These are phyloP conservation scores for Paedocypris micromegethes DNA, from an alignment of 2,797 vertebrate genomes.

Conservation along the genomic window DNA sequence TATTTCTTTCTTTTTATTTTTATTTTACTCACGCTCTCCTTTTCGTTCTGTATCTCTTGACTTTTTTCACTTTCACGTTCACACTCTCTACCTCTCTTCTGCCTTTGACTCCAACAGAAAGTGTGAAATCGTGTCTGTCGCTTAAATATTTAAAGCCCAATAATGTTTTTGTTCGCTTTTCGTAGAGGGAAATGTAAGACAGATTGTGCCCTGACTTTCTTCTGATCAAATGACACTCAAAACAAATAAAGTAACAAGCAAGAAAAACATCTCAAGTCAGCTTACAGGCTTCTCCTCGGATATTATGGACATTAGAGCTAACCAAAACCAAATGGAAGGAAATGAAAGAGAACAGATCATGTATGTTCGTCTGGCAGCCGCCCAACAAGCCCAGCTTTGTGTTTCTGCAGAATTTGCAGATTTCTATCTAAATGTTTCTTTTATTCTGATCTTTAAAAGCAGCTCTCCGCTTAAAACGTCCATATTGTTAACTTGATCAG, in stretches of 20 bases:
- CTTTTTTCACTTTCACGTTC: neutral
- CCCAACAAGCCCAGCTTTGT: neutral
- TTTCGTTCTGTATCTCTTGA: too few species aligned
- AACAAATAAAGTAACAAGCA: conserved; percentile 39
- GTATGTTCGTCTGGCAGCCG: conserved; percentile 10
- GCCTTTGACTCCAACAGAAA: neutral
- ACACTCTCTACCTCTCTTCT: neutral
- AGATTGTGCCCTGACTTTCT: conserved; percentile 10
- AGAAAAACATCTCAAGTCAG: conserved; percentile 26
- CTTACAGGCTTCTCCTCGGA: conserved; percentile 26
- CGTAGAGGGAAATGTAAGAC: neutral
- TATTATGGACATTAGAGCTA: conserved; percentile 18
- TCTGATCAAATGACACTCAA: conserved; percentile 35
- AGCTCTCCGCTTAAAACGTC: too few species aligned
- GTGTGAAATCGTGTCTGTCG: too few species aligned
- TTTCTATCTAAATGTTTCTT: conserved; percentile 5
- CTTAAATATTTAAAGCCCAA: conserved; percentile 4
- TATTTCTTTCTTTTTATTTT: neutral
- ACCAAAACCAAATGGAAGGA: conserved; percentile 44
- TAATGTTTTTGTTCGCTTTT: neutral
- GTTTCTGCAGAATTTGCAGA: neutral
- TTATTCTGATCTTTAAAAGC: neutral
- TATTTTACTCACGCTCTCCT: too few species aligned
- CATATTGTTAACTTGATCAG: too few species aligned
- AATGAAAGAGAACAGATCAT: conserved; percentile 36